phyloP scores from a whole-genome alignment of 2,113 vertebrate genomes.

The Hassar affinis region DNA sequence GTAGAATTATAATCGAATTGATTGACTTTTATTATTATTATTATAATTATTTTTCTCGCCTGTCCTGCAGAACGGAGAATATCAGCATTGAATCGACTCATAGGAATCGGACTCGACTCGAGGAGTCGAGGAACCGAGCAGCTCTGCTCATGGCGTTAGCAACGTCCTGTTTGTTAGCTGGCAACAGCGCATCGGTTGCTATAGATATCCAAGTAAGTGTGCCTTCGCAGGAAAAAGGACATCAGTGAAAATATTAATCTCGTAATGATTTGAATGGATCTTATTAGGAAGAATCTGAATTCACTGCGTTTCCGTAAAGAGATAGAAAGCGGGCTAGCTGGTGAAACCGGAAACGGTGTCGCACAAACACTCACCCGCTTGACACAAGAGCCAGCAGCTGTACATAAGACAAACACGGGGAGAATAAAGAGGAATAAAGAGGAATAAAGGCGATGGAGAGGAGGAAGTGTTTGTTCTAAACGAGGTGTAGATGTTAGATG shows the following conservation, averaged over 20 bases:
- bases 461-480: not conserved
- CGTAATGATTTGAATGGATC: not conserved
- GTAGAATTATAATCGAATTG: not conserved
- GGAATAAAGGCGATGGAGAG: not conserved
- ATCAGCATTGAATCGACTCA: not conserved
- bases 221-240: not conserved
- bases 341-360: conserved; percentile 8
- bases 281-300: not conserved
- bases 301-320: not conserved
- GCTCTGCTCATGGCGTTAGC: conserved; percentile 1
- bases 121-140: not conserved
- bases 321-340: not conserved
- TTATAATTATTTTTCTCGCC: too few relatives aligned
- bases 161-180: conserved; percentile 23
- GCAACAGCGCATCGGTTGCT: not conserved
- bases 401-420: not conserved
- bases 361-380: not conserved
- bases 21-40: too few relatives aligned
- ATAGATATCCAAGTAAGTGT: too few relatives aligned
- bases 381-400: not conserved
- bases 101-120: not conserved
- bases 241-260: not conserved
- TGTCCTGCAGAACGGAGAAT: too few relatives aligned
- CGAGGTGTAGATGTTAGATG: not conserved
- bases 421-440: not conserved